Conservation (phyloP, 2,888 invertebrate species). For the Rutpela maculata region DNA sequence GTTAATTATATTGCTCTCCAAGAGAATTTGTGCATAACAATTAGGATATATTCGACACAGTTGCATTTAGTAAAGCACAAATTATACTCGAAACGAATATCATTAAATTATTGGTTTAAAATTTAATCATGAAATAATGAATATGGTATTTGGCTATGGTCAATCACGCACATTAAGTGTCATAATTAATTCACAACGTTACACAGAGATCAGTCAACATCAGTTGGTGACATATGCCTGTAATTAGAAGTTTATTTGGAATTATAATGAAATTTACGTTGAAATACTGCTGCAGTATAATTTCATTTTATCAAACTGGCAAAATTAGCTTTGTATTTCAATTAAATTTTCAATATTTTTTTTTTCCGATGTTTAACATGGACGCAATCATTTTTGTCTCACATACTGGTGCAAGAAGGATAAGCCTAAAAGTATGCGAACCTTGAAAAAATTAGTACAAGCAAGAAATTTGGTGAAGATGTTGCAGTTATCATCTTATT, state of each 20-base stretch:
- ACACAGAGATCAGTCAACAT: slow-evolving; percentile 24
- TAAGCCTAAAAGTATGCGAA: no score
- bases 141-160: slow-evolving; percentile 26
- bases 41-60: not conserved
- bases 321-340: no score
- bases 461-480: no score
- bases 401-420: no score
- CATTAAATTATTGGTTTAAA: slow-evolving; percentile 8
- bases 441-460: no score
- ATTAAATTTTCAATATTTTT: no score
- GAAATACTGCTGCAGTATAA: not conserved
- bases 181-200: slow-evolving; percentile 37
- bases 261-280: not conserved
- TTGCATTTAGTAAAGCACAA: slow-evolving; percentile 1
- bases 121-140: slow-evolving; percentile 22
- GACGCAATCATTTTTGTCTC: no score
- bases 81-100: not conserved
- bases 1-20: not conserved
- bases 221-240: slow-evolving; percentile 21
- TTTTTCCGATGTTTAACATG: no score
- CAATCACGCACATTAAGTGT: slow-evolving; percentile 28
- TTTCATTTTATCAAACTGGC: not conserved
- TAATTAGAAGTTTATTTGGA: slow-evolving; percentile 25
- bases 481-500: no score
- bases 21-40: not conserved